phyloP scores from a whole-genome alignment of 2,113 vertebrate species.

The Acanthochromis polyacanthus region DNA sequence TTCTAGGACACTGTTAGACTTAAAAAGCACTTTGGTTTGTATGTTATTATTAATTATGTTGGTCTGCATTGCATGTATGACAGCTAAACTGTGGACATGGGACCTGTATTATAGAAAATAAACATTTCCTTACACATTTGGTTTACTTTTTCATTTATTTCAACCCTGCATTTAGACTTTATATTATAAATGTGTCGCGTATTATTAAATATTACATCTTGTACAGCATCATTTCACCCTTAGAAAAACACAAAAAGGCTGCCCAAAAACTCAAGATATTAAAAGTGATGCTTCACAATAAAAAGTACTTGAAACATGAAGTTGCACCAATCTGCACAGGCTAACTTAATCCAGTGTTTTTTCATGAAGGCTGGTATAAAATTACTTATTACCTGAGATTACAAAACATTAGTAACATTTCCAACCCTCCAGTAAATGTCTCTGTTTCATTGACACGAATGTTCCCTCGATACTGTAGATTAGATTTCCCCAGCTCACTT shows the following conservation, averaged over 20 bases:
- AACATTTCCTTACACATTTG: conserved; percentile 62
- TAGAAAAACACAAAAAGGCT: not conserved
- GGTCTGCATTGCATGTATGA: conserved; percentile 57
- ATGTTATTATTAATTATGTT: conserved; percentile 56
- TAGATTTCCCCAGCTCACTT: not conserved
- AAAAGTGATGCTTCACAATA: too few species aligned
- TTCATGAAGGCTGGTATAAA: not conserved
- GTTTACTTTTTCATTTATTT: conserved; percentile 14
- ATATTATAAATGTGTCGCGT: too few species aligned
- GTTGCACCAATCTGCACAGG: not conserved
- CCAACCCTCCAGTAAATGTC: not conserved
- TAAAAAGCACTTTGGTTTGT: conserved; percentile 72
- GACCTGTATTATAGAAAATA: conserved; percentile 66
- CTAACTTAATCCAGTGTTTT: not conserved
- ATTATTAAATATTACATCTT: not conserved
- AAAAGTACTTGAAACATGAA: too few species aligned
- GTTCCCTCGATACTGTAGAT: not conserved
- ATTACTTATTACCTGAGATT: conserved; percentile 1
- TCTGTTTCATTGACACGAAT: not conserved
- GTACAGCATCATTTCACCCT: not conserved
- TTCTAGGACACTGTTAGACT: conserved; percentile 40
- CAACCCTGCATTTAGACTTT: not conserved
- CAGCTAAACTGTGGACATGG: conserved; percentile 36
- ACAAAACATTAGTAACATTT: not conserved
- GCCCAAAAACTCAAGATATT: not conserved